phyloP scores from a whole-genome alignment of 2,113 vertebrate genomes.

The Merops nubicus region DNA sequence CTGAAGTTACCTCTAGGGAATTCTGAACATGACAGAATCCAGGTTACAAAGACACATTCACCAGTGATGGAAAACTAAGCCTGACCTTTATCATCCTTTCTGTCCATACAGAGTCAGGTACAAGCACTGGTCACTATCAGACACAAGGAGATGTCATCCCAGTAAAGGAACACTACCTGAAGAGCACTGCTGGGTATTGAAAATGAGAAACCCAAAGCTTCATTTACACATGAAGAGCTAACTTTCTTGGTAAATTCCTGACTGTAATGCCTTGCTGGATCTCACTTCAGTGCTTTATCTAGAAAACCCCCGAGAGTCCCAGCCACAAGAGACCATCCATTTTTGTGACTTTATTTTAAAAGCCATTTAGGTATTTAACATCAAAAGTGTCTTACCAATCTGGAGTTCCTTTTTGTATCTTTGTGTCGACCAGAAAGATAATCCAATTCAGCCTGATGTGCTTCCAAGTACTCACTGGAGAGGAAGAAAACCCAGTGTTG shows the following conservation, averaged over 20 bases:
- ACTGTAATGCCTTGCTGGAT: not conserved
- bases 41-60: not conserved
- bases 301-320: not conserved
- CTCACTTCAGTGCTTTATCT: not conserved
- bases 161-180: fast-evolving
- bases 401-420: conserved; percentile 89
- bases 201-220: not conserved
- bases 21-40: not conserved
- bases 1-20: not conserved
- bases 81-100: not conserved
- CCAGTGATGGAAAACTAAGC: not conserved
- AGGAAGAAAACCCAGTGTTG: not conserved
- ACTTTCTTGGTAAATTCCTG: not conserved
- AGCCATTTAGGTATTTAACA: not conserved
- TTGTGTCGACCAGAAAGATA: conserved; percentile 87
- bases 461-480: conserved; percentile 85
- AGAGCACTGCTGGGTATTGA: not conserved
- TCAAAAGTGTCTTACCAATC: conserved; percentile 83
- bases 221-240: not conserved
- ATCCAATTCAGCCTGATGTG: conserved; percentile 89
- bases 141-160: not conserved
- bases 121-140: too few species aligned
- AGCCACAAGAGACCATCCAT: not conserved
- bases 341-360: not conserved
- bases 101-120: not conserved